A percentile compares a stretch with the other conserved stretches of the same genome.
phyloP scores from a whole-genome alignment of 2,888 invertebrate species.

The Druceiella hillmani region DNA sequence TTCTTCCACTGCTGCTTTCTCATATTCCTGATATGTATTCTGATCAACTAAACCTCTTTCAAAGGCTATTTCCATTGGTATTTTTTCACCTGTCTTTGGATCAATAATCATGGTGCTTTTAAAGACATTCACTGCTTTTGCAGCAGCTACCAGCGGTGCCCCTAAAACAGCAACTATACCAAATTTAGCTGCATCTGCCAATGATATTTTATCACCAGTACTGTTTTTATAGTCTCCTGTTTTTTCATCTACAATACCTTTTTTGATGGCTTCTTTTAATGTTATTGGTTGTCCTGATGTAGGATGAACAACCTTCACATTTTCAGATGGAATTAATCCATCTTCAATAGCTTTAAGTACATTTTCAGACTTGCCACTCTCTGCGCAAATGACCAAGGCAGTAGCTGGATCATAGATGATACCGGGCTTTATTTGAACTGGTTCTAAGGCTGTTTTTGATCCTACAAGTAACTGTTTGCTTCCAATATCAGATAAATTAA shows the following conservation, averaged over 20 bases:
- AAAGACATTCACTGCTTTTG: slow-evolving; percentile 62
- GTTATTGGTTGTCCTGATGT: slow-evolving; percentile 59
- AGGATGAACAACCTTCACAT: slow-evolving; percentile 68
- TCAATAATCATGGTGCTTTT: slow-evolving; percentile 63
- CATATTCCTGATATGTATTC: slow-evolving; percentile 48
- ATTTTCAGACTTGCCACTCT: slow-evolving; percentile 64
- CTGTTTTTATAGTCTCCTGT: slow-evolving; percentile 65
- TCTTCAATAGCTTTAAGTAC: slow-evolving; percentile 71
- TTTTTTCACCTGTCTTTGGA: slow-evolving; percentile 73
- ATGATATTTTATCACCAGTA: slow-evolving; percentile 58
- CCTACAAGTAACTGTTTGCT: slow-evolving; percentile 10
- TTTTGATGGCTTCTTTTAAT: slow-evolving; percentile 69
- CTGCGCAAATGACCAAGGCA: slow-evolving; percentile 66
- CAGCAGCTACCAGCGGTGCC: slow-evolving; percentile 66
- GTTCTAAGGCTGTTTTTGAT: slow-evolving; percentile 57
- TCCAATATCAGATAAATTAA: too few species aligned
- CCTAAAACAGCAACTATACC: slow-evolving; percentile 73
- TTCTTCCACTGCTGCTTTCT: slow-evolving; percentile 33
- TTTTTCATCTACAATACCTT: slow-evolving; percentile 66
- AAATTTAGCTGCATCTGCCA: slow-evolving; percentile 70
- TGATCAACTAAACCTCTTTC: slow-evolving; percentile 66
- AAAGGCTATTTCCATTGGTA: slow-evolving; percentile 77
- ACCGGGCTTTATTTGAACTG: slow-evolving; percentile 66
- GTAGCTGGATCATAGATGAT: slow-evolving; percentile 75
- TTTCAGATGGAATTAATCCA: slow-evolving; percentile 63